phyloP scores from a whole-genome alignment of 2,113 vertebrate genomes.

The Gorilla gorilla region DNA sequence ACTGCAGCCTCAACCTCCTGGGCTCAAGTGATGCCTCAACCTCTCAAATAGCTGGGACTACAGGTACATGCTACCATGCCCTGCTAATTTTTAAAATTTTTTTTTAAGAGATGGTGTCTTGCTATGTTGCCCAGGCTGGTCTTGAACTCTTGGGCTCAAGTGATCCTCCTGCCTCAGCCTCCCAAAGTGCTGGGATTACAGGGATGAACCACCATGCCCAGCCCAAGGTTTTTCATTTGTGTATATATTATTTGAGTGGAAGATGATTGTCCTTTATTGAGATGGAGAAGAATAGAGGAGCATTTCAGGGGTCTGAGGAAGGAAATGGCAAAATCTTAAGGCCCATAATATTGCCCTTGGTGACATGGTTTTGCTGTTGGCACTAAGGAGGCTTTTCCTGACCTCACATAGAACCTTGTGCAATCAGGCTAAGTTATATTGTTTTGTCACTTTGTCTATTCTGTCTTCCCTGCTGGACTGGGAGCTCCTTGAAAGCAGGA shows the following conservation, averaged over 20 bases:
- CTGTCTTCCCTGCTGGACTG: neutral
- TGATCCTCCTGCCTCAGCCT: too few relatives aligned
- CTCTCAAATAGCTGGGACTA: too few relatives aligned
- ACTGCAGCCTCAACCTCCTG: too few relatives aligned
- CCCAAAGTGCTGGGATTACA: too few relatives aligned
- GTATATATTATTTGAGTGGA: neutral
- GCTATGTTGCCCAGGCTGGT: too few relatives aligned
- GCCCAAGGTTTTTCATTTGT: neutral
- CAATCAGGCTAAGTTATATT: neutral
- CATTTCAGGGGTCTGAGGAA: neutral
- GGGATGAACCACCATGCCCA: too few relatives aligned
- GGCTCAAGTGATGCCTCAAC: too few relatives aligned
- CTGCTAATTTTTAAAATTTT: too few relatives aligned
- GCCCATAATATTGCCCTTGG: neutral
- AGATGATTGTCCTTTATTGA: neutral
- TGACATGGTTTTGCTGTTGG: neutral
- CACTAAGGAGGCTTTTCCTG: neutral
- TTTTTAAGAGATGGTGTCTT: too few relatives aligned
- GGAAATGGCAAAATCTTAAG: neutral
- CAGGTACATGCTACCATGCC: too few relatives aligned
- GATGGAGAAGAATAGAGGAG: neutral
- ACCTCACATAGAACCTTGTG: neutral
- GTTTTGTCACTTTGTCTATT: neutral
- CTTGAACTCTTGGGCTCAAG: too few relatives aligned
- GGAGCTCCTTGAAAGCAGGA: neutral